Evolutionary conservation across 2,113 vertebrate species (phyloP), one percentile per base, ranked within the genome.

Genomic region (Boleophthalmus pectinirostris): DNA sequence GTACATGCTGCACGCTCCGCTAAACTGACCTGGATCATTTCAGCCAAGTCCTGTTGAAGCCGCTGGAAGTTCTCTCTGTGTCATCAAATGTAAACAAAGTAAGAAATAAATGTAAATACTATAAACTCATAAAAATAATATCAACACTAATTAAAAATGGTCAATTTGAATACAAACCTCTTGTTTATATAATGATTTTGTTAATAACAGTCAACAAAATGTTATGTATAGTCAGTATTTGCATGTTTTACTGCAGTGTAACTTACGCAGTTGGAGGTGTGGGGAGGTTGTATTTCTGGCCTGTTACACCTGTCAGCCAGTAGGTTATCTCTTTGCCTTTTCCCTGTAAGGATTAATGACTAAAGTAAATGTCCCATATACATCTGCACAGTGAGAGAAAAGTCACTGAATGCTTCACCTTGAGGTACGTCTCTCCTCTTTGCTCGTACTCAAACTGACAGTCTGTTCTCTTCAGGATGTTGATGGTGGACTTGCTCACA

Each of bases 261-360:
- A 90, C 97, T 98, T 93, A 99, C 98, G 84, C 96, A 76, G 96
- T 96, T 1, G 96, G 98, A n/a, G 97, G 96, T 11, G 91, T 93
- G 0, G 97, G 95, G 72, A 99, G 93, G 81, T 92, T 95, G 88
- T 96, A 96, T 60, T 95, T 88, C 63, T 92, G 88, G 58, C 95
- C 95, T 10, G 93, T 95, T 45, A 94, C 91, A 4, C 98, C 97
- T 0, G 94, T 98, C 90, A 98, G 89, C 98, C 98, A 99, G 90
- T 97, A 98, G 0, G 98, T 99, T 81, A 94, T 93, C 87, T 98
- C 96, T 58, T 95, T 96, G 53, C 98, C 98, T 94, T 94, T 96
- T 51, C 98, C 98, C 97, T 99, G 83, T 83, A 66, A 45, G 57
- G 77, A 45, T 81, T 3, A 66, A 46, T 10, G 13, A 14, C 8